Conservation (phyloP, 1,140 invertebrate species). For the Conopomorpha cramerella region DNA sequence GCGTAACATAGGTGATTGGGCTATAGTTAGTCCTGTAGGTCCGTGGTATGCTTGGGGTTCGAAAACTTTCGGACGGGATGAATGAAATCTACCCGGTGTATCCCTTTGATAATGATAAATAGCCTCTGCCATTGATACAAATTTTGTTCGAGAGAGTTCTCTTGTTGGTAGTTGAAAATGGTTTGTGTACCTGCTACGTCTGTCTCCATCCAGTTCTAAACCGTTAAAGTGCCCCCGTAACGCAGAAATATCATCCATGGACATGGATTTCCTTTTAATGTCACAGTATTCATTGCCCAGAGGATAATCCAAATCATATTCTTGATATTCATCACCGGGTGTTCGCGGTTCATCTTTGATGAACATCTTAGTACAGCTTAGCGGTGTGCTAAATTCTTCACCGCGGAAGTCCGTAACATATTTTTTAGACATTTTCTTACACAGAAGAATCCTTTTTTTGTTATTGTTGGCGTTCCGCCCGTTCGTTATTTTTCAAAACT, state of each 20-base stretch:
- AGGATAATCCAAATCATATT: slow-evolving; percentile 17
- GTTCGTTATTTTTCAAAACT: too few species aligned
- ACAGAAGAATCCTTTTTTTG: too few species aligned
- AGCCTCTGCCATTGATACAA: slow-evolving; percentile 48
- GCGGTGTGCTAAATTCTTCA: slow-evolving; percentile 25
- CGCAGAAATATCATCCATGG: slow-evolving; percentile 36
- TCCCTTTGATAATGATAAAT: slow-evolving; percentile 46
- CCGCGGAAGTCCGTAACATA: slow-evolving; percentile 37
- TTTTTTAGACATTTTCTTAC: slow-evolving; percentile 31
- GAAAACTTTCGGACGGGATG: slow-evolving; percentile 19
- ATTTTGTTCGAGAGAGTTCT: slow-evolving; percentile 34
- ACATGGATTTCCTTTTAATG: slow-evolving; percentile 37
- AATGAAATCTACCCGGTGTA: slow-evolving; percentile 42
- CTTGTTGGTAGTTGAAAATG: slow-evolving; percentile 8
- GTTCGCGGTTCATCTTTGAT: slow-evolving; percentile 40
- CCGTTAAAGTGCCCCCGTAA: slow-evolving; percentile 25
- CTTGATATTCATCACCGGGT: slow-evolving; percentile 34
- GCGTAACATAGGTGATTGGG: slow-evolving; percentile 40
- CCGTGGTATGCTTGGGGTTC: slow-evolving; percentile 11
- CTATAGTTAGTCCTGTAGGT: slow-evolving; percentile 22
- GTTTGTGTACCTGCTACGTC: too few species aligned
- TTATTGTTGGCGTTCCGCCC: too few species aligned
- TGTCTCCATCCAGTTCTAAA: slow-evolving; percentile 17
- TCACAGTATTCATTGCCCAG: slow-evolving; percentile 17
- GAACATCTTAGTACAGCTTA: slow-evolving; percentile 17